Evolutionary conservation across 1,140 invertebrate species (phyloP).

Genomic region (Nasonia giraulti): DNA sequence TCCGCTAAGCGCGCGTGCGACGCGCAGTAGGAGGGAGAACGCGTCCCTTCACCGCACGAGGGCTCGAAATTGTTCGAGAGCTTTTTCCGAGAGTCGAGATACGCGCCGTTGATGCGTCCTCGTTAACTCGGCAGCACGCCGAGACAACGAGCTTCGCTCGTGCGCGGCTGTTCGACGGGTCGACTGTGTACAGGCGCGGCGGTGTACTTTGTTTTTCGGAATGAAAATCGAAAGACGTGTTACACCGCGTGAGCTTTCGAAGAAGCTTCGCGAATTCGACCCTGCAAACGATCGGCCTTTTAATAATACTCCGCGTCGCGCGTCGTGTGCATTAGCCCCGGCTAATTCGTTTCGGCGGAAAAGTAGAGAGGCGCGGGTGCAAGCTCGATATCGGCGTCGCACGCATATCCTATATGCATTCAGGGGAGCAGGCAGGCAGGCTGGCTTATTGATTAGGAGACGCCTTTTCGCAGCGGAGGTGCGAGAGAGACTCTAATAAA

Average conservation of each 20-base stretch:
- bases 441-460: slow-evolving; percentile 21
- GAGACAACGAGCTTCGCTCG: not conserved
- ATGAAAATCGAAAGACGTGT: too few relatives aligned
- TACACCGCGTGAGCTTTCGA: too few relatives aligned
- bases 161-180: not conserved
- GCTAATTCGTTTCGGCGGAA: too few relatives aligned
- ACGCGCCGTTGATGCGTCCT: too few relatives aligned
- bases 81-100: not conserved
- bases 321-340: too few relatives aligned
- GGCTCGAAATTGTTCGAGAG: not conserved
- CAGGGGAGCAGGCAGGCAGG: too few relatives aligned
- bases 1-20: not conserved
- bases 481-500: slow-evolving; percentile 49
- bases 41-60: not conserved
- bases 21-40: not conserved
- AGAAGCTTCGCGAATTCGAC: too few relatives aligned
- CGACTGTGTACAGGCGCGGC: not conserved
- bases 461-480: not conserved
- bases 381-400: slow-evolving; percentile 8
- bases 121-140: too few relatives aligned
- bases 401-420: slow-evolving; percentile 3
- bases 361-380: not conserved
- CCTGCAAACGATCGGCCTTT: too few relatives aligned
- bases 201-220: too few relatives aligned
- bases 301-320: too few relatives aligned